Percentiles rank a stretch among this genome's conserved stretches.
Conservation (phyloP, 2,113 vertebrate species). For the Podarcis cretensis region DNA sequence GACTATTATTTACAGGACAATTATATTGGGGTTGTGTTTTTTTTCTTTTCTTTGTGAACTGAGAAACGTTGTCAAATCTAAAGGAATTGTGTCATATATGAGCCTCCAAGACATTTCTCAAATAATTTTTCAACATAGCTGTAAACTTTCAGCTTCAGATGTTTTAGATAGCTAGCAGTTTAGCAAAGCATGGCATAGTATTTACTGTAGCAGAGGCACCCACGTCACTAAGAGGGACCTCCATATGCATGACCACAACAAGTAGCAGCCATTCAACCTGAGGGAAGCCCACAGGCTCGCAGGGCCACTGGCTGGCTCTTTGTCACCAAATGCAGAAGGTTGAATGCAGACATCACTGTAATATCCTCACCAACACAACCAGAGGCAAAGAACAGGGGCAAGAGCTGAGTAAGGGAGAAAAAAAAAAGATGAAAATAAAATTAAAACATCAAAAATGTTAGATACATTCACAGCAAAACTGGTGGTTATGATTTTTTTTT, state of each 20-base stretch:
- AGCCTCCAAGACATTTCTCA: conserved; percentile 53
- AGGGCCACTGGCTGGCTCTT: conserved; percentile 97
- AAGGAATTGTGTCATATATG: conserved; percentile 14
- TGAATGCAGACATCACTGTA: conserved; percentile 99
- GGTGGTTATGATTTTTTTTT: conserved; percentile 43
- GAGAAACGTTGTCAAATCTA: conserved; percentile 48
- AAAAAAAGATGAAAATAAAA: conserved; percentile 77
- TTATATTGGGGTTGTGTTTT: not conserved
- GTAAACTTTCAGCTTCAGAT: conserved; percentile 56
- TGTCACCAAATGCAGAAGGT: conserved; percentile 98
- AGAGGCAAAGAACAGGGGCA: conserved; percentile 82
- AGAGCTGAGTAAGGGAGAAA: conserved; percentile 85
- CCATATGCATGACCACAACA: conserved; percentile 77
- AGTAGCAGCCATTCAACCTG: conserved; percentile 94
- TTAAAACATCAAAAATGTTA: conserved; percentile 76
- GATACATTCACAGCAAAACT: conserved; percentile 67
- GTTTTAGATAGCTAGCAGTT: conserved; percentile 63
- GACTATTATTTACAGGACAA: conserved; percentile 50
- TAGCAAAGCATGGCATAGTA: conserved; percentile 47
- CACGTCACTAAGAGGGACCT: conserved; percentile 73
- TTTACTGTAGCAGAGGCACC: conserved; percentile 84
- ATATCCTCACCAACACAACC: conserved; percentile 85
- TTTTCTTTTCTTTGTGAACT: conserved; percentile 29
- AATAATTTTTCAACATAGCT: conserved; percentile 42
- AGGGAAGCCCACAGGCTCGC: conserved; percentile 96